Evolutionary conservation across 2,113 vertebrate genomes (phyloP), one percentile per base, ranked within the genome.

Genomic region (Pterophyllum scalare): DNA sequence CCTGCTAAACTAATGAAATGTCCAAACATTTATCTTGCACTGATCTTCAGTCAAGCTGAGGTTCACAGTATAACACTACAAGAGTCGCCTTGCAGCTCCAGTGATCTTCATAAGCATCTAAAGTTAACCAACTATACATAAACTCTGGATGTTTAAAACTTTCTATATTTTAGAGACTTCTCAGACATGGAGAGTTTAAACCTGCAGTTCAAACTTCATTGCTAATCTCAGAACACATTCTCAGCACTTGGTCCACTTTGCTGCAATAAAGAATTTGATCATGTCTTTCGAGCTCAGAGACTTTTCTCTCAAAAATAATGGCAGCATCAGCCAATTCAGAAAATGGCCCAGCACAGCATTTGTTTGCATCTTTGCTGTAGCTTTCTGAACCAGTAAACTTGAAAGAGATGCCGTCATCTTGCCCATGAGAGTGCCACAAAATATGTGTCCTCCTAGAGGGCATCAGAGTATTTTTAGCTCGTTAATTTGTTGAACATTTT

Each of bases 1-100:
- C 28, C 57, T 72, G 56, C 19, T 81, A 19, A 67, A 90, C 56
- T 28, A 33, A 84, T 54, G 12, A 61, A 28, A 78, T 12, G n/a
- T 78, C 58, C 20, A 19, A 22, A 35, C 52, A 40, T 24, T 22
- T 28, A 15, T 80, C 46, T 40, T 22, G 8, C 40, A 38, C n/a
- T 67, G 64, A 67, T 67, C 64, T 70, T 12, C 64, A 49, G 40
- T 49, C 14, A 49, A 12, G 15, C 64, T 2, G 2, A 67, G 64
- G 64, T 46, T 46, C 43, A 67, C 38, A 67, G 26, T 43, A 5
- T 26, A 43, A 40, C 38, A 13, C 40, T 43, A 43, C 62, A 65
- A 65, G 38, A 65, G 43, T 17, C 0, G 8, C 24, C 38, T 24
- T 17, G n/a, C 43, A 38, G 62, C 62, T 67, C 64, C 38, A 19